Evolutionary conservation across 1,140 invertebrate genomes (phyloP), one percentile per base, ranked within the genome.

Genomic region (Wasmannia auropunctata): DNA sequence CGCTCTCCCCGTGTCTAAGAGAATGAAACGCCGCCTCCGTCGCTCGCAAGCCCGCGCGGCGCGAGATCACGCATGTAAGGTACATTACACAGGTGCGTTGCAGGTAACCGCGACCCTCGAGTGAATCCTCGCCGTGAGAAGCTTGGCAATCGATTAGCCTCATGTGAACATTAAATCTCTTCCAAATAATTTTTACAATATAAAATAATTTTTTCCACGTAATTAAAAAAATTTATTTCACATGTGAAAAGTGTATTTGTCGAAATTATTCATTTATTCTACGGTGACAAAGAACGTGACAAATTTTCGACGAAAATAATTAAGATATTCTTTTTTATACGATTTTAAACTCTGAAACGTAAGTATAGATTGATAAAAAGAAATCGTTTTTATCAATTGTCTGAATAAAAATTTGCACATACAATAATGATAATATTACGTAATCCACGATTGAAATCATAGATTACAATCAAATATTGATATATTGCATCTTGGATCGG

Each of bases 101-200:
- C 28, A 40, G 28, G 37, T 63, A 85, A 76, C 74, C 49, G 34
- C 70, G 7, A 60, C 86, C 19, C 51, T 67, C 49, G 19, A 87
- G 49, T 40, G 22, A 76, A 85, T 51, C n/a, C 16, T 25, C 14
- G 58, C 4, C 25, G 31, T 11, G 34, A 56, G 6, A 37, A 58
- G 7, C 43, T 77, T 25, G 19, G 1, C 7, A 49, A 28, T 62
- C 56, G 43, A 79, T 25, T 51, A 51, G 25, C 31, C 10, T 51
- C 19, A 40, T n/a, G 1, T 43, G 14, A 5, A 22, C 34, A 22
- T 28, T 56, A 2, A n/a, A 43, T 60, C 14, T 58, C 0, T 76
- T 28, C 6, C 16, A n/a, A 60, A 43, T 40, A 43, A 16, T 19
- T 70, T 49, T 70, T 49, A 31, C 16, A 70, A 49, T n/a, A 34